Base-by-base conservation (phyloP, 2,888 invertebrate species). In the Biston betularia region DNA sequence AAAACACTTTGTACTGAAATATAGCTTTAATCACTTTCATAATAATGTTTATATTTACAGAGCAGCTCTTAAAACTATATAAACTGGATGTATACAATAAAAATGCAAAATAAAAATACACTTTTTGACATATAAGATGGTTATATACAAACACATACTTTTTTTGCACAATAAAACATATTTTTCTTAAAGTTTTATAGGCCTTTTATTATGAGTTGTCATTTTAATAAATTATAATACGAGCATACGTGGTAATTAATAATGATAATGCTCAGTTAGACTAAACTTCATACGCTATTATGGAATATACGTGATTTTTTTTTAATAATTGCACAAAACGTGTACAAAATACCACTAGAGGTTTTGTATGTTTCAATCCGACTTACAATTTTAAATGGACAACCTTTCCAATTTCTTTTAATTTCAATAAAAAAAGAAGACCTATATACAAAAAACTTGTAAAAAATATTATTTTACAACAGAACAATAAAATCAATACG, bases 1-100 rank as follows among this genome's bases (percentile, higher is more conserved):
- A 69, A 74, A 71, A 80, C 78, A 79, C 72, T 65, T 72, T 66
- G 57, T 89, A 92, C 84, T 90, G 91, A 93, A 93, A 93, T 92
- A 93, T 91, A 93, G 89, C 90, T 93, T 93, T 93, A 93, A 90
- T 92, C 89, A 89, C 82, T 88, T 65, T 89, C 88, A 73, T 75
- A 86, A 89, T 92, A 89, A 91, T 92, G 89, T 87, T 86, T 82
- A 77, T 92, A 89, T 91, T 84, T 93, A 93, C 92, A 92, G 84
- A 87, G 88, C 87, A 79, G 78, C 70, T 71, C 89, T 92, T 92
- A 91, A 69, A 74, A 83, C 89, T 90, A 92, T 81, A 86, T 81
- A 90, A 87, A 90, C 91, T 89, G 88, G 83, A 69, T 86, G 86
- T 91, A 90, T 91, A 91, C 87, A 89, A 89, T 91, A 90, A 89